Evolutionary conservation across 2,797 vertebrate species (phyloP).

Genomic region (Sebastes steindachneri): DNA sequence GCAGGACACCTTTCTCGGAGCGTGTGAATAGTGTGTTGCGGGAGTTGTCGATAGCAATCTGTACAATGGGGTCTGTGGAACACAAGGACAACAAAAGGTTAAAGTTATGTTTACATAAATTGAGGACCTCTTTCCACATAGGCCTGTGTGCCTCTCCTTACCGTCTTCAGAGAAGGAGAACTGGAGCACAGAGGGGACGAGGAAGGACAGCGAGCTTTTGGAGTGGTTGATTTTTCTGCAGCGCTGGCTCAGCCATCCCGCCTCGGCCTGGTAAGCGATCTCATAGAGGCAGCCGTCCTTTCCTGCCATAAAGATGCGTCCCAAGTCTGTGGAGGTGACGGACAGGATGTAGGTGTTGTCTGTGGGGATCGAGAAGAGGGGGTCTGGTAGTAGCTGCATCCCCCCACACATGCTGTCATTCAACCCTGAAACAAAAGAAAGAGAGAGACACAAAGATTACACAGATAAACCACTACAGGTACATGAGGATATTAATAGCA

Average conservation of each 20-base stretch:
- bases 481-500: not conserved
- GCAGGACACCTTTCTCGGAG: slow-evolving; percentile 95
- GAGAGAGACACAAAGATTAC: slow-evolving; percentile 3
- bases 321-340: slow-evolving; percentile 91
- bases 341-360: slow-evolving; percentile 96
- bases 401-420: slow-evolving; percentile 95
- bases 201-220: slow-evolving; percentile 93
- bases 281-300: slow-evolving; percentile 98
- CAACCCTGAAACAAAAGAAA: slow-evolving; percentile 65
- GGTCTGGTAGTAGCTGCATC: slow-evolving; percentile 96
- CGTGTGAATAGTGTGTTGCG: slow-evolving; percentile 92
- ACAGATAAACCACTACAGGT: not conserved
- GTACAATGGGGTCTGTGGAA: slow-evolving; percentile 91
- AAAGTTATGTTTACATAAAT: not conserved
- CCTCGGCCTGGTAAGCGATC: slow-evolving; percentile 97
- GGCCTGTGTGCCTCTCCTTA: slow-evolving; percentile 64
- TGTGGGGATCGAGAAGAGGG: slow-evolving; percentile 95
- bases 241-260: slow-evolving; percentile 97
- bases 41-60: slow-evolving; percentile 96
- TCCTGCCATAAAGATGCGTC: slow-evolving; percentile 96
- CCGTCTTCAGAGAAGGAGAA: slow-evolving; percentile 98
- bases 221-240: slow-evolving; percentile 99
- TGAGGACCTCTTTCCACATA: not conserved
- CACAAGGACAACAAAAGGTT: not conserved
- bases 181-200: slow-evolving; percentile 94